A percentile compares a stretch with the other conserved stretches of the same genome.
Conservation (phyloP, 2,797 vertebrate species). For the Mustela erminea region DNA sequence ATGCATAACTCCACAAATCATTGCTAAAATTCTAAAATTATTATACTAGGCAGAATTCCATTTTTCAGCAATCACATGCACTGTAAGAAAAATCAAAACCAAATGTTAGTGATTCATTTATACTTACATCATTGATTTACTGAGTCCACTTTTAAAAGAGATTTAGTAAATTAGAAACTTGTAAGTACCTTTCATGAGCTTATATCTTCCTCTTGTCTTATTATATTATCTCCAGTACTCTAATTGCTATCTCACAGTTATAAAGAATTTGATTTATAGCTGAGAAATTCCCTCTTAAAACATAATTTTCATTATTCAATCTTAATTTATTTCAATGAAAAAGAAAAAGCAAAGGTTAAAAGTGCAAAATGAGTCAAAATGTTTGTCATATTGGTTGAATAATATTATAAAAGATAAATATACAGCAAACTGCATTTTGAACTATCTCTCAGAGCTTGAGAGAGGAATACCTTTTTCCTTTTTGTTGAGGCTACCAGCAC, state of each 20-base stretch:
- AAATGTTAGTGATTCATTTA: conserved; percentile 45
- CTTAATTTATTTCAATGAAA: not conserved
- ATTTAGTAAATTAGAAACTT: conserved; percentile 12
- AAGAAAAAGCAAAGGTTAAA: not conserved
- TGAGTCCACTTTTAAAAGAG: not conserved
- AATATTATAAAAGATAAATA: not conserved
- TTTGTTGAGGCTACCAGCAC: not conserved
- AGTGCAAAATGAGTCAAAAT: not conserved
- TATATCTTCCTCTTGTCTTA: not conserved
- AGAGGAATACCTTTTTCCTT: not conserved
- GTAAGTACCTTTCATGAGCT: not conserved
- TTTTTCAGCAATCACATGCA: not conserved
- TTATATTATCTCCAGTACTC: not conserved
- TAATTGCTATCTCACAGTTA: not conserved
- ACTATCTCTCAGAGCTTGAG: not conserved
- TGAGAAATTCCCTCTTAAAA: not conserved
- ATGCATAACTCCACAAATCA: not conserved
- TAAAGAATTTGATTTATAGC: not conserved
- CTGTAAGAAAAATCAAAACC: conserved; percentile 24
- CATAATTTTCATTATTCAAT: not conserved
- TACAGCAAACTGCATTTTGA: not conserved
- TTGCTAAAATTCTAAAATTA: conserved; percentile 23
- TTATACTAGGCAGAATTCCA: conserved; percentile 33
- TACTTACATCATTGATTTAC: conserved; percentile 21
- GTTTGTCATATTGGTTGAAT: not conserved